phyloP scores from a whole-genome alignment of 1,140 invertebrate genomes.

The Kradibia gibbosae region DNA sequence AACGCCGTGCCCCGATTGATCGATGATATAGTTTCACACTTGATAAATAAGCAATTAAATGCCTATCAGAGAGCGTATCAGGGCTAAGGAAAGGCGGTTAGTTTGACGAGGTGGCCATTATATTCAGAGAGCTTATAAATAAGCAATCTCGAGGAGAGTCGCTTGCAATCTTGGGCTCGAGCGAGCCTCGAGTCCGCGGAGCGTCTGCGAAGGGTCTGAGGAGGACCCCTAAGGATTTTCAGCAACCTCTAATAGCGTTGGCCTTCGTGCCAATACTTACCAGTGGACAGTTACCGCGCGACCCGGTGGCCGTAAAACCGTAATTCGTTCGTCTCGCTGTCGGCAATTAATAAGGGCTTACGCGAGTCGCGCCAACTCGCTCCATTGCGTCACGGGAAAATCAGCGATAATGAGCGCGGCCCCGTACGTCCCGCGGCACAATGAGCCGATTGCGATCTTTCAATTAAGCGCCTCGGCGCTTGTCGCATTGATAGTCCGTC shows the following conservation, averaged over 20 bases:
- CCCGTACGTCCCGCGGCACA: neutral
- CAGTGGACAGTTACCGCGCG: neutral
- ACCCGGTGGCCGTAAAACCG: neutral
- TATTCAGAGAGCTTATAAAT: no score
- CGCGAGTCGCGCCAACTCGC: neutral
- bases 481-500: slow-evolving; percentile 16
- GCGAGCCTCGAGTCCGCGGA: no score
- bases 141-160: no score
- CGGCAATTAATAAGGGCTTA: slow-evolving; percentile 34
- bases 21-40: neutral
- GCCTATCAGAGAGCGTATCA: no score
- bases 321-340: neutral
- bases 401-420: slow-evolving; percentile 1
- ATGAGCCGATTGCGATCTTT: slow-evolving; percentile 46
- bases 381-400: slow-evolving; percentile 20
- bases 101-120: no score
- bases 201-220: no score
- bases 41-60: neutral
- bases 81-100: no score
- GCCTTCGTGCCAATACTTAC: no score
- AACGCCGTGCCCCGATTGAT: neutral
- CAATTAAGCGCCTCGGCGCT: slow-evolving; percentile 41
- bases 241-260: no score
- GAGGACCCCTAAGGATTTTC: neutral
- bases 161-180: no score